These are phyloP conservation scores for Apamea epomidion DNA, from an alignment of 2,888 invertebrate genomes.

Conservation along the genomic window DNA sequence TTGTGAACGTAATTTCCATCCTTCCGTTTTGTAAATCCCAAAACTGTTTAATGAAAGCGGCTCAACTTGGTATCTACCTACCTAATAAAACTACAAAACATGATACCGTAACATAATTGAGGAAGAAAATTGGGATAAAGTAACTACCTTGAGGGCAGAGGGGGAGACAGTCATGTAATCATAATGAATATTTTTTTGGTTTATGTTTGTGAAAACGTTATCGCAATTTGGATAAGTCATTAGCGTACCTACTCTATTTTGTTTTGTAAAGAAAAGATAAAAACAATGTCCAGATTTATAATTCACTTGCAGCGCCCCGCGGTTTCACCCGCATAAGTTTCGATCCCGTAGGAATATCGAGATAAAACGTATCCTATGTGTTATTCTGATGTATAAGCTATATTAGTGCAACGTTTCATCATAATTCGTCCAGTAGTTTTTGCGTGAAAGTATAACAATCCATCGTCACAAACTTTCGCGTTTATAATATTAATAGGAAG, in stretches of 20 bases:
- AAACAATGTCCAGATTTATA: neutral
- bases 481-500: too few relatives aligned
- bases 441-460: too few relatives aligned
- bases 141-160: conserved; percentile 34
- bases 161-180: conserved; percentile 29
- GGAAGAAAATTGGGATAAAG: conserved; percentile 15
- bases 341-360: too few relatives aligned
- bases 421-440: too few relatives aligned
- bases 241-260: conserved; percentile 6
- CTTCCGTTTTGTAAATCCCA: conserved; percentile 26
- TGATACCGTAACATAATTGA: conserved; percentile 35
- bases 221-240: conserved; percentile 38
- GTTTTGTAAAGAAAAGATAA: conserved; percentile 16
- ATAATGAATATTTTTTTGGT: conserved; percentile 26
- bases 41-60: conserved; percentile 31
- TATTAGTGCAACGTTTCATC: too few relatives aligned
- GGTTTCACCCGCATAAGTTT: too few relatives aligned
- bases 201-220: conserved; percentile 26
- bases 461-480: too few relatives aligned
- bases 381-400: too few relatives aligned
- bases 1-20: conserved; percentile 33
- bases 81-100: conserved; percentile 35
- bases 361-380: too few relatives aligned
- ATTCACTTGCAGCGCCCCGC: neutral
- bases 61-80: conserved; percentile 29